A percentile compares a stretch with the other conserved stretches of the same genome.
phyloP scores from a whole-genome alignment of 2,113 vertebrate genomes.

The Notiomystis cincta region DNA sequence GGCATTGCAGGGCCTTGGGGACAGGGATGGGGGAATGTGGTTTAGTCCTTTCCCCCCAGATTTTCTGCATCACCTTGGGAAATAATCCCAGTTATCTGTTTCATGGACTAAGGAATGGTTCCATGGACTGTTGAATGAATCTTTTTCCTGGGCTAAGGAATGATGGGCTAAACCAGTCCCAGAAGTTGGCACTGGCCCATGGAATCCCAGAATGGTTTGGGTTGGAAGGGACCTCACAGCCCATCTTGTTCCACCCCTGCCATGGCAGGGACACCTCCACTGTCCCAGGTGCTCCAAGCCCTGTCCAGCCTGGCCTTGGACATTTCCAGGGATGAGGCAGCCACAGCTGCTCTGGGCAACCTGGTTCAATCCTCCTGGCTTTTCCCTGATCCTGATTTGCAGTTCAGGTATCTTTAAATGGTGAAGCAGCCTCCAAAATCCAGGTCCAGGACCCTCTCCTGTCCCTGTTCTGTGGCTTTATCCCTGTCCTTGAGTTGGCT shows the following conservation, averaged over 20 bases:
- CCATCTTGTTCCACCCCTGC: accelerated
- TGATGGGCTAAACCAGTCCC: not conserved
- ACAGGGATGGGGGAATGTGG: not conserved
- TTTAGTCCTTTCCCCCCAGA: accelerated
- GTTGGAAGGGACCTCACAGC: not conserved
- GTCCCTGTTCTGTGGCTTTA: not conserved
- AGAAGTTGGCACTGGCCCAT: not conserved
- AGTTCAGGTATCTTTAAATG: not conserved
- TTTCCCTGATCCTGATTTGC: not conserved
- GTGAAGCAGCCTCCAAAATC: not conserved
- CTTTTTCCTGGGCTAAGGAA: not conserved
- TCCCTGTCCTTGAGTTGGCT: accelerated
- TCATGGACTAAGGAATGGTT: not conserved
- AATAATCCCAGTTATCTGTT: not conserved
- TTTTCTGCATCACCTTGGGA: not conserved
- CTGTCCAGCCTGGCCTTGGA: accelerated
- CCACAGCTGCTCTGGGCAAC: not conserved
- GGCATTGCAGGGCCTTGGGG: not conserved
- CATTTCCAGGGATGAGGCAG: not conserved
- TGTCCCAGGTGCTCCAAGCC: accelerated
- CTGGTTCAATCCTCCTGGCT: accelerated
- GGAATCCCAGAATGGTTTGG: not conserved
- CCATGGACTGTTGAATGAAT: not conserved
- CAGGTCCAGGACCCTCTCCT: not conserved
- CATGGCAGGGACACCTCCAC: not conserved